Evolutionary conservation across 1,140 invertebrate species (phyloP), one percentile per base, ranked within the genome.

Genomic region (Sinonovacula constricta): DNA sequence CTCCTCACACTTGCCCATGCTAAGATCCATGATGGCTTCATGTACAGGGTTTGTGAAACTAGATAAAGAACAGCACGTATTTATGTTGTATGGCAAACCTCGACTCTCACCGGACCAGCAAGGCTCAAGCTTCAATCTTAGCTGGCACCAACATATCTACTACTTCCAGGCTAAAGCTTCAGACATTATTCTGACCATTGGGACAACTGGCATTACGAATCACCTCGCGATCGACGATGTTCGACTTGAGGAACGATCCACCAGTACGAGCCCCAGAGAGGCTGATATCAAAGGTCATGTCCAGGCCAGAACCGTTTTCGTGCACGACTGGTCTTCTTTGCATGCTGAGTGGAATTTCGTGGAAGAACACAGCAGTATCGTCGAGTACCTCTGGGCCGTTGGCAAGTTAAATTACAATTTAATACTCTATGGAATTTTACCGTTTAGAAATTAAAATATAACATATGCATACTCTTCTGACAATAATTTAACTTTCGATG

Each of bases 341-440:
- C 79, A 81, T 24, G 45, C 59, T 33, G 39, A 59, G 18, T 81
- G 80, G 80, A 33, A 81, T 49, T 78, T 78, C 34, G n/a, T 34
- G n/a, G 80, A 81, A 33, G 34, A 56, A 1, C 49, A 71, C 1
- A 70, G 65, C 60, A 59, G 67, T 5, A 78, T 81, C 7, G 49
- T 54, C 18, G 68, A 77, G 2, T 81, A 72, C 54, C 62, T 53
- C 31, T 81, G 72, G 72, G 80, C 80, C 1, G 39, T 81, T 51
- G 80, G 80, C 72, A 60, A 70, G 71, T 39, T 18, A 34, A n/a
- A 0, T 7, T 14, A n/a, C n/a, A n/a, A n/a, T n/a, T n/a, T n/a
- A n/a, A n/a, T n/a, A n/a, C n/a, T n/a, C n/a, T n/a, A n/a, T n/a
- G n/a, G n/a, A n/a, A n/a, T n/a, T n/a, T n/a, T n/a, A n/a, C n/a